These are phyloP conservation scores for Sinotaia quadrata DNA, from an alignment of 2,888 invertebrate species.

Conservation along the genomic window DNA sequence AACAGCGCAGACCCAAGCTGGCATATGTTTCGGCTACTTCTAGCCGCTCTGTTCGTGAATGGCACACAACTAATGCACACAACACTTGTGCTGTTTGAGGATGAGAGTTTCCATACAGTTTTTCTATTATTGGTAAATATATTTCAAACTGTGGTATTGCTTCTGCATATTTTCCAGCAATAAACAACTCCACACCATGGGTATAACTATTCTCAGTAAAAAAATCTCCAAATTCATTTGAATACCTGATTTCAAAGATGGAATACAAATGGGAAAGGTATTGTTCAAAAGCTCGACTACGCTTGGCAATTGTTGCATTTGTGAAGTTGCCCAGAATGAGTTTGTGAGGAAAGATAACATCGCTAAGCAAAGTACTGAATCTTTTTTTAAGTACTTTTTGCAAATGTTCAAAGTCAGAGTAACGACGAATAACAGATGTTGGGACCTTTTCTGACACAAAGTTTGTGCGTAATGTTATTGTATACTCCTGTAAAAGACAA, in stretches of 20 bases:
- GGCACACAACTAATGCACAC: slow-evolving; percentile 66
- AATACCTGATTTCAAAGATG: slow-evolving; percentile 63
- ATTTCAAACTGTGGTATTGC: slow-evolving; percentile 65
- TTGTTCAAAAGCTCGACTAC: slow-evolving; percentile 72
- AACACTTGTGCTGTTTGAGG: slow-evolving; percentile 50
- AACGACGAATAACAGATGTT: slow-evolving; percentile 67
- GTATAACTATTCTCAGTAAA: slow-evolving; percentile 64
- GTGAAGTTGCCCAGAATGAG: slow-evolving; percentile 71
- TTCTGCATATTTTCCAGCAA: slow-evolving; percentile 60
- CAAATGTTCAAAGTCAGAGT: slow-evolving; percentile 71
- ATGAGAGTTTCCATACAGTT: slow-evolving; percentile 62
- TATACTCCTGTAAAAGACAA: slow-evolving; percentile 58
- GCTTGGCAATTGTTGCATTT: slow-evolving; percentile 68
- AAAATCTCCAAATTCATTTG: slow-evolving; percentile 67
- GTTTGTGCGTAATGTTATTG: slow-evolving; percentile 53
- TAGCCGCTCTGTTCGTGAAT: slow-evolving; percentile 58
- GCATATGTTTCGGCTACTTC: slow-evolving; percentile 65
- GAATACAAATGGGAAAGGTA: slow-evolving; percentile 69
- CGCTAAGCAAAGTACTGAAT: slow-evolving; percentile 61
- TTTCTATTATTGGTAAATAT: slow-evolving; percentile 66
- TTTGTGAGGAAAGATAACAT: slow-evolving; percentile 72
- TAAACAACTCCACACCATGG: slow-evolving; percentile 59
- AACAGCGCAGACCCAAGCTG: slow-evolving; percentile 59
- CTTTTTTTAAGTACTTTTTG: slow-evolving; percentile 61
- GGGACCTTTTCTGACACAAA: slow-evolving; percentile 55